Evolutionary conservation across 1,140 invertebrate species (phyloP), one percentile per base, ranked within the genome.

Genomic region (Nasonia vitripennis): DNA sequence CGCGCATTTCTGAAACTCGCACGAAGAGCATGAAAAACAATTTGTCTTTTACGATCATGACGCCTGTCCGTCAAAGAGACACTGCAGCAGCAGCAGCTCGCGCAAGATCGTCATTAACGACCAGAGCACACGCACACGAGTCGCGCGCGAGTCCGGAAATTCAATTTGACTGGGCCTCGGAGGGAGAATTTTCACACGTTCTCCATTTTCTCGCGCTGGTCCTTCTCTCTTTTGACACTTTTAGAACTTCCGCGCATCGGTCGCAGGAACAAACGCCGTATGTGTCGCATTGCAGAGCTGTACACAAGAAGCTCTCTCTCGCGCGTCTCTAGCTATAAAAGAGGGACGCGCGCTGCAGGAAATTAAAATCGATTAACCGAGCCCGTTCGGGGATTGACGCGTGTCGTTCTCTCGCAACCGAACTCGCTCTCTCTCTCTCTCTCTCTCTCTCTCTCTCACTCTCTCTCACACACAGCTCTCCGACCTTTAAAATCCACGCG

Each of bases 301-400:
- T 41, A 7, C 55, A 20, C 14, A 62, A 62, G 55, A 62, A 62
- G 7, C 31, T 62, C 14, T 62, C 14, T 17, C 27, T 71, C 67
- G 12, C 23, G 7, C 41, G 37, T 48, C n/a, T 68, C 41, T 77
- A 67, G 27, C 51, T 78, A 77, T 77, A 77, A 83, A 83, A 83
- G 71, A 20, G 45, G n/a, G 37, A 41, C 7, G 62, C 55, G 86
- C 86, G 86, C 34, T 48, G 78, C 90, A 89, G 90, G 90, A 91
- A 91, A 92, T 92, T 92, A 92, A 92, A 91, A 91, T 91, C 90
- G 90, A 91, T 91, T 90, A 91, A 91, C 88, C 74, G 11, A 75
- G 74, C 77, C 81, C 71, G 10, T 83, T 86, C 84, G 73, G 82
- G 81, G 84, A 88, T 88, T 87, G 87, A 87, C 83, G 87, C 85